A percentile compares a stretch with the other conserved stretches of the same genome.
Evolutionary conservation across 2,113 vertebrate genomes (phyloP).

Genomic region (Psilopogon haemacephalus): DNA sequence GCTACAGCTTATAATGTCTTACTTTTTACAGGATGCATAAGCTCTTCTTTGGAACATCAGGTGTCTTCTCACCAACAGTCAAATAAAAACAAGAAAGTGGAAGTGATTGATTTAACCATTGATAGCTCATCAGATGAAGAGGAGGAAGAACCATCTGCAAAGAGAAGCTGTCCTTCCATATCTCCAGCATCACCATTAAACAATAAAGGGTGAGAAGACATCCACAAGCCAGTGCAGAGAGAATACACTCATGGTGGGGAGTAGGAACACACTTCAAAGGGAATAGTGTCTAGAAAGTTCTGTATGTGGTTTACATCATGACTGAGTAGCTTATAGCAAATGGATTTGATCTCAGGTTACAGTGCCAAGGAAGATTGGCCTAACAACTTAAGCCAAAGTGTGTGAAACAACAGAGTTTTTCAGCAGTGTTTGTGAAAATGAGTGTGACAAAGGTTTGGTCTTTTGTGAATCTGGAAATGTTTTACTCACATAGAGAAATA

Average conservation of each 20-base stretch:
- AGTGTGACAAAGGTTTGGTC: neutral
- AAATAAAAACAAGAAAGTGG: constrained; percentile 87
- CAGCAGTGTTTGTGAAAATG: neutral
- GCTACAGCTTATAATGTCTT: neutral
- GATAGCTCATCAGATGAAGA: constrained; percentile 96
- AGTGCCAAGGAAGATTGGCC: neutral
- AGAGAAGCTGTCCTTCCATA: constrained; percentile 90
- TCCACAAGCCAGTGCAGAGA: neutral
- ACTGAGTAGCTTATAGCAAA: neutral
- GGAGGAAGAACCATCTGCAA: constrained; percentile 87
- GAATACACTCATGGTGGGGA: neutral
- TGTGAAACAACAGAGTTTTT: neutral
- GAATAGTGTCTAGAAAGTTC: neutral
- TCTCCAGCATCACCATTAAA: constrained; percentile 88
- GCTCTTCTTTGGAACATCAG: constrained; percentile 84
- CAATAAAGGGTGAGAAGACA: constrained; percentile 87
- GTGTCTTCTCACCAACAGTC: constrained; percentile 80
- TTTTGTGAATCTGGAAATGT: neutral
- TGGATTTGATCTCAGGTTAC: neutral
- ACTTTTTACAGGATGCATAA: constrained; percentile 78
- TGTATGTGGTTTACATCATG: neutral
- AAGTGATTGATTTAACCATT: constrained; percentile 96
- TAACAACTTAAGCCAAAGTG: neutral
- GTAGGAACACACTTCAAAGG: neutral
- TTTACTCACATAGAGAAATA: neutral